Percentiles rank a stretch among this genome's conserved stretches.
These are phyloP conservation scores for Eupsilia transversa DNA, from an alignment of 2,888 invertebrate species.

Conservation along the genomic window DNA sequence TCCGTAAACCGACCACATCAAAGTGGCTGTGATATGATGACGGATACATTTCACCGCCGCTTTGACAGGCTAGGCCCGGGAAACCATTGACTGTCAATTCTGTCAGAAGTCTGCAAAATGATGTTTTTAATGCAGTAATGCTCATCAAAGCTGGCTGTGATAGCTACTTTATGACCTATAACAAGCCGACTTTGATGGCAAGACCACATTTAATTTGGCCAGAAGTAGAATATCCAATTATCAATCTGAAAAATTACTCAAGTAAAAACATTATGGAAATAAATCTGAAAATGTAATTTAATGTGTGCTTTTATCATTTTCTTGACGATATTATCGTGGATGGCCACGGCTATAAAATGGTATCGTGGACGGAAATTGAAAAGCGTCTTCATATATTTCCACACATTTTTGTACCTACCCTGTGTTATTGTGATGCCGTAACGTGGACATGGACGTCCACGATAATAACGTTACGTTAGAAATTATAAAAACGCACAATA, in stretches of 20 bases:
- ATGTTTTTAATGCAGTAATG: conserved; percentile 91
- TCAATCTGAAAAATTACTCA: conserved; percentile 49
- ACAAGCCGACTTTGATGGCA: conserved; percentile 96
- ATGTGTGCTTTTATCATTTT: neutral
- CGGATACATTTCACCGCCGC: conserved; percentile 95
- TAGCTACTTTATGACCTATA: conserved; percentile 93
- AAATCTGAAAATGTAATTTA: neutral
- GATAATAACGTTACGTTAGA: neutral
- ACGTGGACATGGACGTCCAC: neutral
- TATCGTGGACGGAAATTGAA: neutral
- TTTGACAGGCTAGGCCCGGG: conserved; percentile 94
- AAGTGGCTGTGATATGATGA: conserved; percentile 99
- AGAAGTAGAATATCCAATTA: conserved; percentile 14
- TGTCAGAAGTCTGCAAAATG: conserved; percentile 31
- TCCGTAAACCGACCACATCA: conserved; percentile 95
- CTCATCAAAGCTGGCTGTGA: conserved; percentile 99
- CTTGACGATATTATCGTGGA: neutral
- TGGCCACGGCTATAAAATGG: neutral
- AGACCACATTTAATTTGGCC: conserved; percentile 83
- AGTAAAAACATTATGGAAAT: neutral
- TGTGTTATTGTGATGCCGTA: neutral
- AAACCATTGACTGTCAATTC: conserved; percentile 63
- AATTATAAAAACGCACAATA: neutral
- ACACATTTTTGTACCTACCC: neutral
- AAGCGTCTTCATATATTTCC: neutral